A percentile compares a stretch with the other conserved stretches of the same genome.
These are phyloP conservation scores for Myotis pilosus DNA, from an alignment of 2,797 vertebrate genomes.

Conservation along the genomic window DNA sequence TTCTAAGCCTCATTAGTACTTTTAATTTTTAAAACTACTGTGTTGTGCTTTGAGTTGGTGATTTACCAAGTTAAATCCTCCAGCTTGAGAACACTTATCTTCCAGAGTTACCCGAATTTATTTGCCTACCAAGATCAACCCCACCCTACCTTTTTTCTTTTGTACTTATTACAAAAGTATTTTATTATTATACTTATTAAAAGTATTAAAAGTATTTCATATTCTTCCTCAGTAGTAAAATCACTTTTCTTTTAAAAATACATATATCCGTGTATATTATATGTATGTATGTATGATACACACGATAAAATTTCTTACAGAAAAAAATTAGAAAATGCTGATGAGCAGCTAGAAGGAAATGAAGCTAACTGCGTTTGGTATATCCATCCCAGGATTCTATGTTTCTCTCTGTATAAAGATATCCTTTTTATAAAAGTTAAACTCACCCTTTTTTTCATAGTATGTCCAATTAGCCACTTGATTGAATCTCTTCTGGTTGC, in stretches of 20 bases:
- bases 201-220: slow-evolving; percentile 2
- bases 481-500: neutral
- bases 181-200: neutral
- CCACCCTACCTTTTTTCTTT: neutral
- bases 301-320: neutral
- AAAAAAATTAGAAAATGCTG: slow-evolving; percentile 31
- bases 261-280: neutral
- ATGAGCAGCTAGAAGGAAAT: slow-evolving; percentile 9
- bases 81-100: neutral
- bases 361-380: neutral
- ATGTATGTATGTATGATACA: too few species aligned
- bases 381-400: neutral
- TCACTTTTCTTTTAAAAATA: neutral
- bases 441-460: slow-evolving; percentile 24
- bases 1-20: slow-evolving; percentile 1
- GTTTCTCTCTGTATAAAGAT: neutral
- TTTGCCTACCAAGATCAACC: neutral
- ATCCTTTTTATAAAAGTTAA: slow-evolving; percentile 33
- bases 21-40: neutral
- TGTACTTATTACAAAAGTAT: neutral
- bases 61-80: neutral
- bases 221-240: neutral
- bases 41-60: neutral
- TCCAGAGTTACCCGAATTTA: neutral
- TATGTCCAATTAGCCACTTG: neutral